Evolutionary conservation across 2,888 invertebrate genomes (phyloP), one percentile per base, ranked within the genome.

Genomic region (Dioctria rufipes): DNA sequence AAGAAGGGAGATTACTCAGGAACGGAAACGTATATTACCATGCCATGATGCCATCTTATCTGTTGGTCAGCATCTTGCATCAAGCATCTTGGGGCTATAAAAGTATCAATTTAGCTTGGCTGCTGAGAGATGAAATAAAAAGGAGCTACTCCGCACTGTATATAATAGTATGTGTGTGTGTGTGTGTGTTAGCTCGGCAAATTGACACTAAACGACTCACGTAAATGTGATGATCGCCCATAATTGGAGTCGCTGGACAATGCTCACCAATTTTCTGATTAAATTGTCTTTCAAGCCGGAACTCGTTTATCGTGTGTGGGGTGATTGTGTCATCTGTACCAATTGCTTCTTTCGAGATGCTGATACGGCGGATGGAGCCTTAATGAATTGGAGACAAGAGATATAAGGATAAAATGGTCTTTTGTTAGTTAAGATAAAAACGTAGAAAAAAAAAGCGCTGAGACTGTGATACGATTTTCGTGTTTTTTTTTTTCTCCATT

Each of bases 241-340:
- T 80, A 80, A 80, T 71, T 80, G 80, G 67, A 46, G n/a, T 5
- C 61, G 49, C 49, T 61, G 80, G 61, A 80, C 80, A 80, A 83
- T 83, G 79, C 82, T 46, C 80, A 73, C 82, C 83, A 83, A 83
- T 84, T 83, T 84, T 83, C 83, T 84, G 84, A 84, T 84, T 84
- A 84, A 84, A 84, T 83, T 83, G 83, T 83, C 83, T 84, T 83
- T 83, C 82, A 84, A 84, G 84, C 84, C 84, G 84, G 84, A 84
- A 83, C 83, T 83, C 83, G 82, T 84, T 83, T 81, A 81, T 83
- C 51, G 49, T 71, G 51, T 61, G 66, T 25, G 25, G 66, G 66
- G 66, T 42, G 65, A 80, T 66, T 80, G 65, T 75, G 60, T 65
- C 73, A 80, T 75, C 65, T 73, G 73, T 66, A 75, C 75, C 80